phyloP scores from a whole-genome alignment of 2,113 vertebrate genomes.

The Callorhinus ursinus region DNA sequence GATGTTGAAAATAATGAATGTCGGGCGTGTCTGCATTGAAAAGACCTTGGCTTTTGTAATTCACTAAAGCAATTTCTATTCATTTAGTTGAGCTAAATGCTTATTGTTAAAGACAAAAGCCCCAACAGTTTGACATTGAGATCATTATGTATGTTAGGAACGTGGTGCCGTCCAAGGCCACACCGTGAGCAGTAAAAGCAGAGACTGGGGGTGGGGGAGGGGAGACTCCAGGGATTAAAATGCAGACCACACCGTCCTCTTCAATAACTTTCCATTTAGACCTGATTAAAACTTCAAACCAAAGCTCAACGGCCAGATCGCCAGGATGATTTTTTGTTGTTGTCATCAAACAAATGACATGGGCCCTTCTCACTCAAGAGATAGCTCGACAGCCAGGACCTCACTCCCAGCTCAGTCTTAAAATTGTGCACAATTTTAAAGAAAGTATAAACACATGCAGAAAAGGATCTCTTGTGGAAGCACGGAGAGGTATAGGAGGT shows the following conservation, averaged over 20 bases:
- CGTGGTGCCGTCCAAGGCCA: constrained; percentile 94
- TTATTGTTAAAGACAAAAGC: constrained; percentile 95
- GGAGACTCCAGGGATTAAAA: constrained; percentile 87
- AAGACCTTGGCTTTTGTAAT: constrained; percentile 91
- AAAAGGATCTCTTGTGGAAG: neutral
- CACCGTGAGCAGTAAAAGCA: constrained; percentile 86
- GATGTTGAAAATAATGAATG: constrained; percentile 82
- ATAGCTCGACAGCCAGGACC: neutral
- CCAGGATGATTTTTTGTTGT: neutral
- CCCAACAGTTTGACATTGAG: constrained; percentile 90
- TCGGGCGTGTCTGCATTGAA: constrained; percentile 75
- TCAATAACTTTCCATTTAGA: constrained; percentile 81
- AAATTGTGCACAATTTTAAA: neutral
- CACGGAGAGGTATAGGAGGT: rapidly evolving
- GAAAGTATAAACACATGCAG: neutral
- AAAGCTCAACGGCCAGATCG: constrained; percentile 74
- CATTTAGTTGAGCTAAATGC: constrained; percentile 95
- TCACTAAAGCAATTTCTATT: constrained; percentile 95
- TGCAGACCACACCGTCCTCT: constrained; percentile 82
- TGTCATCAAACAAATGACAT: neutral
- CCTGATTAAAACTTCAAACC: constrained; percentile 84
- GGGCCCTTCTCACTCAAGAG: neutral
- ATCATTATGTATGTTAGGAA: constrained; percentile 96
- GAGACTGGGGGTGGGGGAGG: constrained; percentile 44
- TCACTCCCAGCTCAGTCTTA: neutral